Percentiles rank a stretch among this genome's conserved stretches.
These are phyloP conservation scores for Ciconia maguari DNA, from an alignment of 2,113 vertebrate species.

Conservation along the genomic window DNA sequence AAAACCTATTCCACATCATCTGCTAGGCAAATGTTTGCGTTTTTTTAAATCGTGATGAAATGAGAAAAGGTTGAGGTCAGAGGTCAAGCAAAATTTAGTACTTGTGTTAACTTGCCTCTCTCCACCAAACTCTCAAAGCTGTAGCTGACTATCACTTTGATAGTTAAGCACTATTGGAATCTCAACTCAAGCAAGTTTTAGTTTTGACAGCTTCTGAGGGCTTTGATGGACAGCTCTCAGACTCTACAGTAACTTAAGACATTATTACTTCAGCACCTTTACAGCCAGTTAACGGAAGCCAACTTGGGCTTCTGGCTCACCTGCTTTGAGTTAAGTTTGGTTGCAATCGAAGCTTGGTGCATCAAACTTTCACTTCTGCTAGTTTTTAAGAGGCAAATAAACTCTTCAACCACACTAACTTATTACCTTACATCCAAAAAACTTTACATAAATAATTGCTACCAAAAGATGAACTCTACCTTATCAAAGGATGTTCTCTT, in stretches of 20 bases:
- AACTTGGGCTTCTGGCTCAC: neutral
- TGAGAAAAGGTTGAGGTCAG: neutral
- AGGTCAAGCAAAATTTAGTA: neutral
- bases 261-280: neutral
- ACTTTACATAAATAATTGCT: neutral
- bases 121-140: neutral
- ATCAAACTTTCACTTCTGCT: neutral
- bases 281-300: neutral
- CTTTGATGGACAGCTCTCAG: neutral
- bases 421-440: neutral
- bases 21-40: neutral
- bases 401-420: neutral
- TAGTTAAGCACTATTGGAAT: neutral
- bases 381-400: neutral
- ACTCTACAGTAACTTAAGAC: neutral
- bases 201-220: neutral
- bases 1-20: neutral
- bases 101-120: neutral
- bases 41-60: neutral
- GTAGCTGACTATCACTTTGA: neutral
- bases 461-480: neutral
- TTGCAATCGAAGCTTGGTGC: too few species aligned
- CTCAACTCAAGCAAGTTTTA: neutral
- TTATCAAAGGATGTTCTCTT: neutral
- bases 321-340: neutral